phyloP scores from a whole-genome alignment of 2,113 vertebrate genomes.

The Dromaius novaehollandiae region DNA sequence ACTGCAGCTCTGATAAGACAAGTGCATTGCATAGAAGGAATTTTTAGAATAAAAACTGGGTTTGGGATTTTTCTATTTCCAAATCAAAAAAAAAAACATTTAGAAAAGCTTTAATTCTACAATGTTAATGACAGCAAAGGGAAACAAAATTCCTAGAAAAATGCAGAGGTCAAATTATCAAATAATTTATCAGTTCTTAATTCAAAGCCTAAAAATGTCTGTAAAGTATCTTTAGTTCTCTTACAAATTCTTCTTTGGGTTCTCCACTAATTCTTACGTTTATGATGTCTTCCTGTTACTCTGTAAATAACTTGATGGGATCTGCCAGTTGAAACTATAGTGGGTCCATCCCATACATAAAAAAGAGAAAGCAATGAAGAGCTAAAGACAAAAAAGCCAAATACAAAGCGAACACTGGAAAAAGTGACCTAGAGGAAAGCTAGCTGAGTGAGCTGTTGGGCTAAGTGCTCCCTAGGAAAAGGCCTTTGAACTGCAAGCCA shows the following conservation, averaged over 20 bases:
- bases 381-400: background rate
- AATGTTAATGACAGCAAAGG: background rate
- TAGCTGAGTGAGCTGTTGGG: background rate
- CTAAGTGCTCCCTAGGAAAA: background rate
- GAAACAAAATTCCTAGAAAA: background rate
- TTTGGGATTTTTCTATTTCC: background rate
- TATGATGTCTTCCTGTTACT: background rate
- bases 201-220: background rate
- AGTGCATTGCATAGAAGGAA: background rate
- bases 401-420: background rate
- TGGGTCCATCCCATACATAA: background rate
- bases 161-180: background rate
- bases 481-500: background rate
- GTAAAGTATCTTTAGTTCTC: background rate
- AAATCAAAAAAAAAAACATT: background rate
- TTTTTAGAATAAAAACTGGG: background rate
- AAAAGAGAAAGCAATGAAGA: background rate
- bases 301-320: background rate
- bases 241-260: background rate
- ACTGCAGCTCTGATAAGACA: background rate
- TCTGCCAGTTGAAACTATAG: background rate
- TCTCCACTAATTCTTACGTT: background rate
- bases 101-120: background rate
- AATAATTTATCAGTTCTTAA: background rate
- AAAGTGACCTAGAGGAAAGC: background rate